These are phyloP conservation scores for Drosophila tristis DNA, from an alignment of 1,140 invertebrate species.

Conservation along the genomic window DNA sequence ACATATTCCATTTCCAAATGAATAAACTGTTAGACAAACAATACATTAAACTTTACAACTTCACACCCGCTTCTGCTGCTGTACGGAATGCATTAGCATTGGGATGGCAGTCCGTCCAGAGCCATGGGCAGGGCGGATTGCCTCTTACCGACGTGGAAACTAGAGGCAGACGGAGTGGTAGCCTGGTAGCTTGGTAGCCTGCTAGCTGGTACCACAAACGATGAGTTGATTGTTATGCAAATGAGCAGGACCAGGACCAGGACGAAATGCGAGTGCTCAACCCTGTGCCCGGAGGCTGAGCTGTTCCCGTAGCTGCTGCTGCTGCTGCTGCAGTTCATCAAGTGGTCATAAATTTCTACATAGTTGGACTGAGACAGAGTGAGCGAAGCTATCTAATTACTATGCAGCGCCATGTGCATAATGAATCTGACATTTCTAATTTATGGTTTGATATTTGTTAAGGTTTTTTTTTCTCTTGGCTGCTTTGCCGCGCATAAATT, in stretches of 20 bases:
- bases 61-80: conserved; percentile 62
- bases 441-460: conserved; percentile 76
- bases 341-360: conserved; percentile 78
- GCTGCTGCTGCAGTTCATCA: conserved; percentile 70
- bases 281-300: conserved; percentile 14
- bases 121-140: conserved; percentile 7
- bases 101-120: neutral
- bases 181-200: conserved; percentile 1
- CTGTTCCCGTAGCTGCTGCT: neutral
- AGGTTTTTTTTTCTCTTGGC: conserved; percentile 35
- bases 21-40: conserved; percentile 82
- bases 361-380: conserved; percentile 30
- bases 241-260: conserved; percentile 64
- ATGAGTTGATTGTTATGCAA: conserved; percentile 81
- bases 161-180: conserved; percentile 26
- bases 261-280: conserved; percentile 60
- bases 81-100: conserved; percentile 62
- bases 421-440: conserved; percentile 81
- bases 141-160: conserved; percentile 8
- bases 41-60: conserved; percentile 83
- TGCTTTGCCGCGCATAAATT: conserved; percentile 51
- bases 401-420: conserved; percentile 82
- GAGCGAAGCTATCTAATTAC: conserved; percentile 63
- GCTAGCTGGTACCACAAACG: conserved; percentile 69
- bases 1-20: conserved; percentile 72